Conservation (phyloP, 2,113 vertebrate species). For the Litocranius walleri region DNA sequence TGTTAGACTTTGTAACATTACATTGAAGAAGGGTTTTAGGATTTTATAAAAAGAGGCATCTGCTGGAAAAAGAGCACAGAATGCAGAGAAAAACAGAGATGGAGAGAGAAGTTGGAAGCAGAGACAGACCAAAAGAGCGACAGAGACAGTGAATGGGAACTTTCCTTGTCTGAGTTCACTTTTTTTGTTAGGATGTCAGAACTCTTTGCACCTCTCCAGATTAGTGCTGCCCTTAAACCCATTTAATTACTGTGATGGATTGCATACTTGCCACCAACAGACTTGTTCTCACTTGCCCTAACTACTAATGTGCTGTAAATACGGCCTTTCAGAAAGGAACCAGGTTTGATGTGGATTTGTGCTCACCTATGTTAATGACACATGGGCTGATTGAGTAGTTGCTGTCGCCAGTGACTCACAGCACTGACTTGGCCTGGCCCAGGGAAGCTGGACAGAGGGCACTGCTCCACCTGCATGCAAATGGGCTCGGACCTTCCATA, state of each 20-base stretch:
- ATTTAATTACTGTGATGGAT: constrained; percentile 72
- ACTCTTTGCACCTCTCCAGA: constrained; percentile 33
- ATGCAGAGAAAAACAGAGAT: not conserved
- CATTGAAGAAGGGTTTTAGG: not conserved
- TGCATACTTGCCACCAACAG: constrained; percentile 57
- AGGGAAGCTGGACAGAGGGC: constrained; percentile 38
- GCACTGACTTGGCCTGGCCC: constrained; percentile 31
- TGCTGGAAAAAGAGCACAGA: not conserved
- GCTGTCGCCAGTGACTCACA: constrained; percentile 60
- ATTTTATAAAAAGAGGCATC: constrained; percentile 16
- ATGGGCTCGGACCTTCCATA: constrained; percentile 50
- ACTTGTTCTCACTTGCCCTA: constrained; percentile 66
- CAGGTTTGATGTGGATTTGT: constrained; percentile 64
- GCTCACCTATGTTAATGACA: constrained; percentile 71
- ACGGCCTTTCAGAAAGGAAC: constrained; percentile 71
- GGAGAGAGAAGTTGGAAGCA: not conserved
- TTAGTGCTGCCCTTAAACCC: constrained; percentile 62
- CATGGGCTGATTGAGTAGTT: constrained; percentile 59
- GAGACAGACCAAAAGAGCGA: not conserved
- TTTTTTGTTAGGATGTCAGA: not conserved
- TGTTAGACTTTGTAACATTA: not conserved
- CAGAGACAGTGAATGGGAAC: not conserved
- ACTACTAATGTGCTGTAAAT: constrained; percentile 69
- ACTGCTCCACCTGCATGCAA: constrained; percentile 54
- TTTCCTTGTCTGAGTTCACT: not conserved